Base-by-base conservation (phyloP, 2,113 vertebrate species). In the Sorex araneus region DNA sequence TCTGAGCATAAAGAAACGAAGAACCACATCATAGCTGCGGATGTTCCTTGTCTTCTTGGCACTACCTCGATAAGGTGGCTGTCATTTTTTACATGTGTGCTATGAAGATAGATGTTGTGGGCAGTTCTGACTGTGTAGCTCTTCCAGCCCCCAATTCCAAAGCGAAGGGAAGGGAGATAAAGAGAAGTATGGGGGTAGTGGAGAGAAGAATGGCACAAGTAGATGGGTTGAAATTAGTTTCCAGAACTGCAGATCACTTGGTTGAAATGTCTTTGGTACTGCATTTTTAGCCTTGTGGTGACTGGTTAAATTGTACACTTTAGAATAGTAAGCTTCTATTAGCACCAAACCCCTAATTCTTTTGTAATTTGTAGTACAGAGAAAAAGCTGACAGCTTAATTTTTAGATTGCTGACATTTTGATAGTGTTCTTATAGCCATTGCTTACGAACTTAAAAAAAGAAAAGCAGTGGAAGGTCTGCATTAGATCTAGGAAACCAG, bases 301-400 rank as follows among this genome's bases (percentile, higher is more conserved):
- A 93, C 36, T 91, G 94, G 92, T 90, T 95, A 95, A 95, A 95
- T 93, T 87, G 91, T 87, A 96, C 66, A 60, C 92, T 96, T 82
- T 86, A 90, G 8, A 80, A 50, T 16, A 3, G 2, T 8, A 13
- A 95, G 95, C 92, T 94, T 96, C 89, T 94, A 74, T 96, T 97
- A 82, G 89, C 67, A 92, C 94, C 95, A 94, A 36, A 1, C 94
- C 73, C 82, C 50, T 43, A 82, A 6, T 95, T 82, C 15, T 43
- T 96, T 92, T 91, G 19, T 96, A 97, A 95, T 97, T 94, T 94
- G 91, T 76, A 91, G 82, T 94, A 74, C 43, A 40, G 95, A 84
- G 77, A 4, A 95, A 95, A 94, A 91, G 90, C 85, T 94, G 95
- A 94, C 95, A 95, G 87, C 84, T 95, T 96, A 95, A 97, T 97